phyloP scores from a whole-genome alignment of 2,797 vertebrate genomes.

The Danio tinwini region DNA sequence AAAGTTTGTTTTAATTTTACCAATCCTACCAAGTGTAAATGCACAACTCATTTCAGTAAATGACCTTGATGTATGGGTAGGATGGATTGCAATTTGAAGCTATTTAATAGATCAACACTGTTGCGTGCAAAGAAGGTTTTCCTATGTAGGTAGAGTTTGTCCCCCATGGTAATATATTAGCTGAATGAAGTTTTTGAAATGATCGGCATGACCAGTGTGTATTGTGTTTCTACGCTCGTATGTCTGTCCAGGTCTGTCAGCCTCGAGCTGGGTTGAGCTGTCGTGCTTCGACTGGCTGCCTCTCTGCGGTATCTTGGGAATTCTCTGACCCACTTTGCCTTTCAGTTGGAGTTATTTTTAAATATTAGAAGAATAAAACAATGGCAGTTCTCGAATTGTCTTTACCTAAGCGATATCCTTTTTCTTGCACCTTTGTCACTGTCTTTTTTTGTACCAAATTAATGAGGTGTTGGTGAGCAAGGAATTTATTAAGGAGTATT shows the following conservation, averaged over 20 bases:
- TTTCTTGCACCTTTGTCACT: not conserved
- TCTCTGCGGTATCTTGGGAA: constrained; percentile 71
- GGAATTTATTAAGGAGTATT: not conserved
- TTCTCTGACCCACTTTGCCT: constrained; percentile 82
- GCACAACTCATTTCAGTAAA: not conserved
- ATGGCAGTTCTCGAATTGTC: constrained; percentile 54
- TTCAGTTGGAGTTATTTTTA: constrained; percentile 80
- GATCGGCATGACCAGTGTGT: not conserved
- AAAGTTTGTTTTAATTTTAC: too few species aligned
- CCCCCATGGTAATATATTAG: not conserved
- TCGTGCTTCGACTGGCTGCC: constrained; percentile 44
- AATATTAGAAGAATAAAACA: constrained; percentile 74
- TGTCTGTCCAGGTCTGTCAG: constrained; percentile 14
- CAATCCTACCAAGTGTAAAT: too few species aligned
- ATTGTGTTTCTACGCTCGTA: not conserved
- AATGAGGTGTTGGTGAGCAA: too few species aligned
- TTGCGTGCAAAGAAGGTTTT: not conserved
- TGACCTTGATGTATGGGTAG: not conserved
- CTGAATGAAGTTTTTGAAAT: not conserved
- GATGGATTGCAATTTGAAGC: not conserved
- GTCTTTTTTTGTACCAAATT: not conserved
- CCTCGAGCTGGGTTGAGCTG: constrained; percentile 48
- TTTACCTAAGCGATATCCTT: constrained; percentile 11
- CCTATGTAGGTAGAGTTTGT: not conserved
- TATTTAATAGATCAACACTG: not conserved